Evolutionary conservation across 2,888 invertebrate species (phyloP).

Genomic region (Athalia rosae): DNA sequence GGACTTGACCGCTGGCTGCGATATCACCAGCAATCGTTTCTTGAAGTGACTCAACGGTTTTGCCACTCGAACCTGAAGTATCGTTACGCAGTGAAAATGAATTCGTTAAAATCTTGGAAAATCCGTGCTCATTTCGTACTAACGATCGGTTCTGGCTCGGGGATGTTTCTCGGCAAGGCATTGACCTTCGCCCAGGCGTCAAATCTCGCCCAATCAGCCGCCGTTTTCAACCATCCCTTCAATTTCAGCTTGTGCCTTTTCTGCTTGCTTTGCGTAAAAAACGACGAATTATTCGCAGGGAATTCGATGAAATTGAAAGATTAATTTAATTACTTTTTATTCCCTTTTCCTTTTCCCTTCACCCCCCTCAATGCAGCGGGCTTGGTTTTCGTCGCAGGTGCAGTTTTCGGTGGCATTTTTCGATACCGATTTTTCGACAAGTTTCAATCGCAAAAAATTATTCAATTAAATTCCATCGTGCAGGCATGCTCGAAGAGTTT

Average conservation of each 20-base stretch:
- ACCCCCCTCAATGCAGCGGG: neutral
- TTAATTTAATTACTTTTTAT: no score
- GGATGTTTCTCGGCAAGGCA: conserved; percentile 57
- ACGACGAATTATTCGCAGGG: neutral
- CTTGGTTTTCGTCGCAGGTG: neutral
- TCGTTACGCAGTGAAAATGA: neutral
- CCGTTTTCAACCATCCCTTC: conserved; percentile 60
- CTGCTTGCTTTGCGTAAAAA: conserved; percentile 15
- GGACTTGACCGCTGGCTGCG: conserved; percentile 46
- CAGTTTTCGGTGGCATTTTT: neutral
- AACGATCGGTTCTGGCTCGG: conserved; percentile 59
- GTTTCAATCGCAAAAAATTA: no score
- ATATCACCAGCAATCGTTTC: conserved; percentile 53
- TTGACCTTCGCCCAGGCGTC: conserved; percentile 61
- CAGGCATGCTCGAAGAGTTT: no score
- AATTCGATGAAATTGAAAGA: neutral
- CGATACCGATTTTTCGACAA: no score
- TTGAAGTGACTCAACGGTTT: conserved; percentile 56
- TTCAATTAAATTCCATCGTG: no score
- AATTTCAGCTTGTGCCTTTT: conserved; percentile 49
- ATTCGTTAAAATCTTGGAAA: neutral
- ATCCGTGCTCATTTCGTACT: conserved; percentile 23
- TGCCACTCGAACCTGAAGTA: conserved; percentile 54
- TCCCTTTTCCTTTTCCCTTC: neutral
- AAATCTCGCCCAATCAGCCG: conserved; percentile 63